Conservation (phyloP, 1,140 invertebrate genomes). For the Chrysoperla carnea region DNA sequence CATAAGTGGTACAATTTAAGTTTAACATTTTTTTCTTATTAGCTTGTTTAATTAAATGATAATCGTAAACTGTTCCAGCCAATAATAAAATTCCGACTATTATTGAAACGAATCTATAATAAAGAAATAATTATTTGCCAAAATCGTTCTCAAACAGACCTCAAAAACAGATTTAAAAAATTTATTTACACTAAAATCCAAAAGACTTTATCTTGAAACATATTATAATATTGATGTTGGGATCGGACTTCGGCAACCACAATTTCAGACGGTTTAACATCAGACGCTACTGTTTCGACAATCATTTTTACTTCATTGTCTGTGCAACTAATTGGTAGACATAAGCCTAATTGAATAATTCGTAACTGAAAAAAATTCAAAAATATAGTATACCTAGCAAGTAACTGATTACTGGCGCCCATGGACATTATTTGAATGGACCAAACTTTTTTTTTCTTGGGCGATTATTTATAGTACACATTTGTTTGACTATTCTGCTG, state of each 20-base stretch:
- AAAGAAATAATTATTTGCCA: slow-evolving; percentile 6
- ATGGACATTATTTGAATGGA: too few species aligned
- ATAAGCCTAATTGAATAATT: slow-evolving; percentile 49
- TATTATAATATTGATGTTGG: slow-evolving; percentile 42
- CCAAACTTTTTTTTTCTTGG: too few species aligned
- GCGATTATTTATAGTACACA: too few species aligned
- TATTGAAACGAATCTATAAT: slow-evolving; percentile 34
- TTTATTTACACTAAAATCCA: slow-evolving; percentile 46
- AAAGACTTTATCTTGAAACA: slow-evolving; percentile 49
- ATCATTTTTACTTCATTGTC: slow-evolving; percentile 38
- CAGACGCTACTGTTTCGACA: slow-evolving; percentile 30
- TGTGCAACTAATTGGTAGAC: slow-evolving; percentile 47
- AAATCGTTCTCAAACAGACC: not conserved
- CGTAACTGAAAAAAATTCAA: slow-evolving; percentile 24
- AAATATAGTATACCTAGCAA: not conserved
- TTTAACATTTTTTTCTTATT: slow-evolving; percentile 8
- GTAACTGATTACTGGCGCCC: too few species aligned
- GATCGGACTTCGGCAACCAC: slow-evolving; percentile 38
- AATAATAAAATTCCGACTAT: slow-evolving; percentile 35
- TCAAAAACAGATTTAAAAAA: not conserved
- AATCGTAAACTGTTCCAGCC: slow-evolving; percentile 39
- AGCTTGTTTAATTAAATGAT: slow-evolving; percentile 12
- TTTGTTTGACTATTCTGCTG: too few species aligned
- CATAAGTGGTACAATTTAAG: slow-evolving; percentile 24
- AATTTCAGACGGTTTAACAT: slow-evolving; percentile 21